Percentiles rank a stretch among this genome's conserved stretches.
phyloP scores from a whole-genome alignment of 2,113 vertebrate genomes.

The Sula dactylatra region DNA sequence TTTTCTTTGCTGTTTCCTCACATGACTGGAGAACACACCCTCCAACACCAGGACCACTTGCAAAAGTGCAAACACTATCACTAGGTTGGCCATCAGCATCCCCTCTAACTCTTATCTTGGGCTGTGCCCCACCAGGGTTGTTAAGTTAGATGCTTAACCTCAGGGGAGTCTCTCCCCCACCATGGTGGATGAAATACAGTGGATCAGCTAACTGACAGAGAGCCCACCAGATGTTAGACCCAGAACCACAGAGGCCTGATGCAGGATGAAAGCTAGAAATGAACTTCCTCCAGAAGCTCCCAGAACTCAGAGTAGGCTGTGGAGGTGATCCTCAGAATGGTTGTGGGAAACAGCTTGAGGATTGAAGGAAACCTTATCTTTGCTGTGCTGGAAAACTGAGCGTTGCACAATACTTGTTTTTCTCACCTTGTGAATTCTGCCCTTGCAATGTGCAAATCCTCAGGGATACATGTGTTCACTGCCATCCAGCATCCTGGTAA shows the following conservation, averaged over 20 bases:
- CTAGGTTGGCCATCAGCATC: background rate
- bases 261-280: background rate
- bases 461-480: background rate
- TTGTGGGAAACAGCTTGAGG: background rate
- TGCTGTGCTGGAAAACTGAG: background rate
- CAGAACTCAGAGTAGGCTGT: background rate
- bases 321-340: background rate
- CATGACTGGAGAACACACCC: background rate
- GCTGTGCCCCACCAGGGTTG: background rate
- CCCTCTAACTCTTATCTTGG: background rate
- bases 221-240: background rate
- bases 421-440: slow-evolving; percentile 21
- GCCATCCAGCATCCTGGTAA: background rate
- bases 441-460: background rate
- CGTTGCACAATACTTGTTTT: slow-evolving; percentile 8
- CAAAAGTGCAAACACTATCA: background rate
- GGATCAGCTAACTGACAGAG: background rate
- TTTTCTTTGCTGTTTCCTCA: slow-evolving; percentile 31
- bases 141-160: background rate
- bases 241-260: background rate
- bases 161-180: background rate
- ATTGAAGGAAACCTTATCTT: background rate
- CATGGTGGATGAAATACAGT: background rate
- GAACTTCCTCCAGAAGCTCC: background rate
- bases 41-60: background rate